Conservation (phyloP, 53 echinoderm and acorn worm species). For the Zoroaster sp. region DNA sequence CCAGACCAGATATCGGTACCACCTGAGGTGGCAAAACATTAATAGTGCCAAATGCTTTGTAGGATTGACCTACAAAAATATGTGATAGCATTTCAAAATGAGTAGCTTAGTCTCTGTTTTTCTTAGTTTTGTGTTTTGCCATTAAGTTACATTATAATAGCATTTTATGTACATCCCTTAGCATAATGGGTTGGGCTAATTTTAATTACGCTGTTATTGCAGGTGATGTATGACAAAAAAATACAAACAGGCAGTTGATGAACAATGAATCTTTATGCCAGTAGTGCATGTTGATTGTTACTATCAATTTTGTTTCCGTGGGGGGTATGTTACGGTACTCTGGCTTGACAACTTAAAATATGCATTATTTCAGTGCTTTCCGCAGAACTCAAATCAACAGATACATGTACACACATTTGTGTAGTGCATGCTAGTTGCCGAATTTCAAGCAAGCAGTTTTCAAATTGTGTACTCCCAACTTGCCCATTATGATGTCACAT, state of each 20-base stretch:
- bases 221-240: not conserved
- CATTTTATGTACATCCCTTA: not conserved
- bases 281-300: not conserved
- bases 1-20: too few species aligned
- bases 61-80: too few species aligned
- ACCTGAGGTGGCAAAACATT: too few species aligned
- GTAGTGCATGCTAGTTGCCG: not conserved
- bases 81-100: too few species aligned
- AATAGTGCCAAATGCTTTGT: too few species aligned
- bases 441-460: not conserved
- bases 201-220: not conserved
- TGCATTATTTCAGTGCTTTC: not conserved
- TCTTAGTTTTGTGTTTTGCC: too few species aligned
- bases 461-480: not conserved
- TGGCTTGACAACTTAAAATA: not conserved
- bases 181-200: not conserved
- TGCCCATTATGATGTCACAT: too few species aligned
- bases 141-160: too few species aligned
- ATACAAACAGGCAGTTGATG: not conserved
- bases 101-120: too few species aligned
- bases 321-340: not conserved
- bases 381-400: not conserved
- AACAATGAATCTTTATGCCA: not conserved
- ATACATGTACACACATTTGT: not conserved
- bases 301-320: not conserved